Evolutionary conservation across 2,113 vertebrate species (phyloP).

Genomic region (Echinops telfairi): DNA sequence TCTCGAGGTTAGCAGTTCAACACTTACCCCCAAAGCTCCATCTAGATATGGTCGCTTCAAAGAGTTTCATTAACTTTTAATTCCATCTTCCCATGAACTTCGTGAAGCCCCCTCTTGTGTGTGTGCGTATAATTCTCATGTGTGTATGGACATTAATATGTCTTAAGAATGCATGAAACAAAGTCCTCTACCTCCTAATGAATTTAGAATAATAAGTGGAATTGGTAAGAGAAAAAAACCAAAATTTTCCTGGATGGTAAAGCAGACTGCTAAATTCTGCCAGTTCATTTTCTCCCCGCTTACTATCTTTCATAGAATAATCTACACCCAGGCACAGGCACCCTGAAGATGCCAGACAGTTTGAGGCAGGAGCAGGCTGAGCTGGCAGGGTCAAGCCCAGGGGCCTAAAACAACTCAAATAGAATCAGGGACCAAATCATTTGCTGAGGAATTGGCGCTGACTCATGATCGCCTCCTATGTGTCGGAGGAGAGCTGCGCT

Average conservation of each 20-base stretch:
- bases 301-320: neutral
- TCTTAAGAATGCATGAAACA: conserved; percentile 4
- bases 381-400: neutral
- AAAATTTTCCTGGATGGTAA: conserved; percentile 52
- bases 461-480: neutral
- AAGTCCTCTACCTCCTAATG: neutral
- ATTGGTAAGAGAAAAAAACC: conserved; percentile 37
- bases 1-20: too few relatives aligned
- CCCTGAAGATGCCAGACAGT: neutral
- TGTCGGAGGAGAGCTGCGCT: neutral
- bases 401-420: neutral
- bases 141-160: neutral
- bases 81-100: too few relatives aligned
- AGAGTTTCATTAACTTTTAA: too few relatives aligned
- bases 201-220: conserved; percentile 37
- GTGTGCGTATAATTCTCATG: too few relatives aligned
- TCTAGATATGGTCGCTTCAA: too few relatives aligned
- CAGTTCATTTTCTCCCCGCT: neutral
- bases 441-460: neutral
- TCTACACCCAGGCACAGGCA: neutral
- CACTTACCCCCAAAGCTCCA: too few relatives aligned
- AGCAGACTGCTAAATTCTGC: conserved; percentile 6
- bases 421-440: neutral
- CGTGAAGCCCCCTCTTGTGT: too few relatives aligned
- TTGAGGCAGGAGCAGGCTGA: neutral